Evolutionary conservation across 2,888 invertebrate species (phyloP).

Genomic region (Nephrotoma appendiculata): DNA sequence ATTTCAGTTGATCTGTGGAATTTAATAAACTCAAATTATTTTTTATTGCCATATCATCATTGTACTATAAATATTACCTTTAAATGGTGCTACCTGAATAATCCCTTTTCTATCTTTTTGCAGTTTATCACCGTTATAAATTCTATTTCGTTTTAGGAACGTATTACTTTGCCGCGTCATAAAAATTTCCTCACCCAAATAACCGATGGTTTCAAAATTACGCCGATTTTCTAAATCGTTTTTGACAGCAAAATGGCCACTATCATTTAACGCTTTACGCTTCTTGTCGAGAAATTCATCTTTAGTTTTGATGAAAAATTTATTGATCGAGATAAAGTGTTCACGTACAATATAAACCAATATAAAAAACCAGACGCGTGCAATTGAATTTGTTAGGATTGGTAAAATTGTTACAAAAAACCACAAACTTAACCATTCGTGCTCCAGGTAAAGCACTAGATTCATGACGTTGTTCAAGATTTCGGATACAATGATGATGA

Average conservation of each 20-base stretch:
- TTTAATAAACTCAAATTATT: not conserved
- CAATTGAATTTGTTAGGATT: constrained; percentile 25
- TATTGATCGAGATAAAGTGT: constrained; percentile 25
- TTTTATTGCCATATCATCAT: no score
- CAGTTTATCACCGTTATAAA: not conserved
- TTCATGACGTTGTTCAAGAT: constrained; percentile 20
- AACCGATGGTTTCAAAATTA: constrained; percentile 9
- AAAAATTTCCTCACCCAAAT: constrained; percentile 14
- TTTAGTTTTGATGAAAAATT: constrained; percentile 7
- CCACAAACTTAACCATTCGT: constrained; percentile 20
- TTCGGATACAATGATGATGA: constrained; percentile 21
- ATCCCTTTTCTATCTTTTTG: constrained; percentile 8
- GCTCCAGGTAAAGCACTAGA: constrained; percentile 22
- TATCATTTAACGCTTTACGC: not conserved
- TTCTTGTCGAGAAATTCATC: constrained; percentile 2
- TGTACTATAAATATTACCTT: not conserved
- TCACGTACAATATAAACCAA: constrained; percentile 25
- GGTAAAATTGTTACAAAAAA: constrained; percentile 27
- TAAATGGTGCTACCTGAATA: constrained; percentile 11
- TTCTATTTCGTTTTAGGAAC: not conserved
- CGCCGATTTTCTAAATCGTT: not conserved
- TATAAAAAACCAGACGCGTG: constrained; percentile 31
- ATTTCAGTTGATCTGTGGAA: not conserved
- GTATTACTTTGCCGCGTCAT: not conserved
- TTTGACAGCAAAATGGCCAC: not conserved